These are phyloP conservation scores for Schizothorax lantsangensis DNA, from an alignment of 2,797 vertebrate species.

Conservation along the genomic window DNA sequence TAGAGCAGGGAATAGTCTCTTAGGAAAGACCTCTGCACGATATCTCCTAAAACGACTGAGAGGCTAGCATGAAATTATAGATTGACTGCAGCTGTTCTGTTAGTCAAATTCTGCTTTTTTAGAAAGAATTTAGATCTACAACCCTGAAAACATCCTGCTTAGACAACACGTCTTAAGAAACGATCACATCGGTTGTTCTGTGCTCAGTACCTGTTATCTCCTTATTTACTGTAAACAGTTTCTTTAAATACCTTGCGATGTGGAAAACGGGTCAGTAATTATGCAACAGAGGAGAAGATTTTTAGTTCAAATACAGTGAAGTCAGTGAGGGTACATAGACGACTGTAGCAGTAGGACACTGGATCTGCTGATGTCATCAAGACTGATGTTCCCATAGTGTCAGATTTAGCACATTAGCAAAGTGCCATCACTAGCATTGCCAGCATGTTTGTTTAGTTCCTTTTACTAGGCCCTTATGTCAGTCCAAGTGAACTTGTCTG, in stretches of 20 bases:
- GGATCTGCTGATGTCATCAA: constrained; percentile 78
- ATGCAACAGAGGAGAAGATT: constrained; percentile 38
- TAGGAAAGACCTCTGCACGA: constrained; percentile 15
- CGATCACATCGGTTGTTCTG: not conserved
- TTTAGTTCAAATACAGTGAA: constrained; percentile 42
- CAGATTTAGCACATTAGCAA: constrained; percentile 77
- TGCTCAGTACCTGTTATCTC: constrained; percentile 26
- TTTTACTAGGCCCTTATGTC: constrained; percentile 53
- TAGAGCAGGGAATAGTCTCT: not conserved
- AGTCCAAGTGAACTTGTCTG: constrained; percentile 4
- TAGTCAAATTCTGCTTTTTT: constrained; percentile 34
- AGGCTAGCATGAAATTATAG: constrained; percentile 31
- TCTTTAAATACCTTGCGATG: constrained; percentile 36
- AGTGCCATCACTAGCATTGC: constrained; percentile 59
- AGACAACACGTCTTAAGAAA: constrained; percentile 11
- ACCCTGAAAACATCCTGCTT: constrained; percentile 19
- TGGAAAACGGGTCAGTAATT: constrained; percentile 47
- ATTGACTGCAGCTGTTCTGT: constrained; percentile 47
- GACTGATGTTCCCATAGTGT: constrained; percentile 73
- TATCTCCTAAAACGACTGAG: constrained; percentile 40
- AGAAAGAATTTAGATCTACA: constrained; percentile 17
- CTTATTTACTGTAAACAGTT: constrained; percentile 60
- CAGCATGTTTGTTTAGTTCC: constrained; percentile 64
- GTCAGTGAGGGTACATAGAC: constrained; percentile 37
- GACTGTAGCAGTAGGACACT: constrained; percentile 72